Evolutionary conservation across 2,113 vertebrate genomes (phyloP).

Genomic region (Zootoca vivipara): DNA sequence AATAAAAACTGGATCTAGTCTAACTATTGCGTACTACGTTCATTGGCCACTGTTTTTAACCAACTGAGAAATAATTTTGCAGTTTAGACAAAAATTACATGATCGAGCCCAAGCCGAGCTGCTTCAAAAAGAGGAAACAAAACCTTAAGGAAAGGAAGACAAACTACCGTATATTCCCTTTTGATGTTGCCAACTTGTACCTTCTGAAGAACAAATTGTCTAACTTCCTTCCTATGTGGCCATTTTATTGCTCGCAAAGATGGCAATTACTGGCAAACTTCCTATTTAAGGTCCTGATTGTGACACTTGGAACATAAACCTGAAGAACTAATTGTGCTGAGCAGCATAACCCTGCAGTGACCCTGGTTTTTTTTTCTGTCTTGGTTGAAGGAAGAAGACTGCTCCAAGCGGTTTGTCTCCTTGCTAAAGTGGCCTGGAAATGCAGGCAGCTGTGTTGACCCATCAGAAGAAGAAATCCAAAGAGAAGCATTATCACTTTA

Average conservation of each 20-base stretch:
- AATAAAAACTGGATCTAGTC: too few species aligned
- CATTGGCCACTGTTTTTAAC: slow-evolving; percentile 14
- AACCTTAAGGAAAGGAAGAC: slow-evolving; percentile 28
- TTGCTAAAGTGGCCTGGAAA: background rate
- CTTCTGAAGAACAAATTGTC: slow-evolving; percentile 49
- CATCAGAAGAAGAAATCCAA: background rate
- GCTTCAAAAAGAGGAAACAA: slow-evolving; percentile 46
- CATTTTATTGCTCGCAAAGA: slow-evolving; percentile 55
- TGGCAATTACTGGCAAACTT: slow-evolving; percentile 24
- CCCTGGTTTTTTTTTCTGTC: rapidly evolving
- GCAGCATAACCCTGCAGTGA: background rate
- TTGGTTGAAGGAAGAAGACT: rapidly evolving
- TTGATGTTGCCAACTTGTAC: slow-evolving; percentile 53
- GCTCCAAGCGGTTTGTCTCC: background rate
- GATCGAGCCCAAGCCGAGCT: background rate
- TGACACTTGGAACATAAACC: rapidly evolving
- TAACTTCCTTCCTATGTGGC: slow-evolving; percentile 64
- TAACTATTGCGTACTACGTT: too few species aligned
- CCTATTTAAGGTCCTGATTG: background rate
- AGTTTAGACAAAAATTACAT: slow-evolving; percentile 33
- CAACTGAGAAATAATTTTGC: slow-evolving; percentile 47
- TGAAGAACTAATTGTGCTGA: background rate
- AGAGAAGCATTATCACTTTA: background rate
- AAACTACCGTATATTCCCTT: slow-evolving; percentile 54
- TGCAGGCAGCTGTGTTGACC: background rate